Evolutionary conservation across 2,888 invertebrate genomes (phyloP), one percentile per base, ranked within the genome.

Genomic region (Fabriciana adippe): DNA sequence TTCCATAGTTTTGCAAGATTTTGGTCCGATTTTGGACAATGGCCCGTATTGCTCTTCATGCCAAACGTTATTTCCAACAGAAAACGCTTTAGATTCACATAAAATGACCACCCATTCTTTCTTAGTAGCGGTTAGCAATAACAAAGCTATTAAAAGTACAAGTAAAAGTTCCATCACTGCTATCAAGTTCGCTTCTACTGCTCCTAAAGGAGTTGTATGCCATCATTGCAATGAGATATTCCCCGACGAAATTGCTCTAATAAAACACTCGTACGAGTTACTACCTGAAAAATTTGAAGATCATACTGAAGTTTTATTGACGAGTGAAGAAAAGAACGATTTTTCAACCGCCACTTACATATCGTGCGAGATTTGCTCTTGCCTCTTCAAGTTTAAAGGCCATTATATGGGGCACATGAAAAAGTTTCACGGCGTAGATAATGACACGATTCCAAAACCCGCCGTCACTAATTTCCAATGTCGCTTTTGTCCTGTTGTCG

Each of bases 111-210:
- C 61, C 0, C 76, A 76, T 66, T 76, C 76, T 0, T 71, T 73
- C 16, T 64, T 76, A 0, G 68, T 75, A 0, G 72, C 73, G 3
- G 70, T 72, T 0, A 66, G 55, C 1, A 69, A 66, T 3, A 73
- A 75, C 6, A 74, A 66, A 61, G 74, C 73, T 11, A 26, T 71
- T 1, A 76, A 75, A 57, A 76, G 75, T 18, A 75, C 75, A 0
- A 62, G 69, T 0, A 74, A 73, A 55, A 57, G 65, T 11, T 50
- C 68, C 0, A 60, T 69, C n/a, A 26, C 56, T 0, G 66, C 66
- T 2, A 56, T 54, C n/a, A 51, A 45, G 11, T 68, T 64, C 14
- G 26, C 50, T 18, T 14, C 35, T 11, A 48, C 59, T 1, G 50
- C 61, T 21, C 16, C 15, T 0, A 61, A 45, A 15, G 68, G 63